Evolutionary conservation across 2,113 vertebrate genomes (phyloP), one percentile per base, ranked within the genome.

Genomic region (Scomber scombrus): DNA sequence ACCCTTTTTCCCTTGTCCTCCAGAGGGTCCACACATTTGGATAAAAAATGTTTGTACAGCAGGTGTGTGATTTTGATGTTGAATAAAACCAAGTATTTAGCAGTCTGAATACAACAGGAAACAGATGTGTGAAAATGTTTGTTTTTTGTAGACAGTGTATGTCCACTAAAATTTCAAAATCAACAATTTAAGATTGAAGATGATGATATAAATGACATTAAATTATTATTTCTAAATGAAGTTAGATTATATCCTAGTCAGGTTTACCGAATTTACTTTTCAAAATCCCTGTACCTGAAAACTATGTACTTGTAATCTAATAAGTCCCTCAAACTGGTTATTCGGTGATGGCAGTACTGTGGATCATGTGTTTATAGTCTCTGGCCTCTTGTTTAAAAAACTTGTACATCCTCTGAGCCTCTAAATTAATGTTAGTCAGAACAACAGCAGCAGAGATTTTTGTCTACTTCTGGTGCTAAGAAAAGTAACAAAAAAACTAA

Each of bases 21-120:
- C 45, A 26, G 54, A 52, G 0, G 29, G 45, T 67, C 26, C 49
- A 23, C 7, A 10, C n/a, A 6, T 58, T 70, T 49, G 49, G 5
- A 47, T 34, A 16, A 14, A 29, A n/a, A 49, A 15, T 29, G 50
- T 50, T 85, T 81, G 43, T 51, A 66, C 50, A 61, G 51, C 13
- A 68, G 26, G 14, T 75, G 56, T 52, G 12, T 51, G 12, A 43
- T 66, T n/a, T 40, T 21, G 18, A 12, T 75, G 15, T 55, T 31
- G n/a, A 74, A 82, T 78, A 43, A 63, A 72, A 15, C 9, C 19
- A 10, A 26, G 3, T 26, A 26, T 26, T 26, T 26, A 26, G 1
- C 23, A 26, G 23, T 58, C 52, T 71, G 26, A 49, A 66, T 15
- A 26, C 26, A n/a, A 5, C 3, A 31, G 19, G 4, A 75, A 55